Base-by-base conservation (phyloP, 2,888 invertebrate genomes). In the Drosophila tanythrix region DNA sequence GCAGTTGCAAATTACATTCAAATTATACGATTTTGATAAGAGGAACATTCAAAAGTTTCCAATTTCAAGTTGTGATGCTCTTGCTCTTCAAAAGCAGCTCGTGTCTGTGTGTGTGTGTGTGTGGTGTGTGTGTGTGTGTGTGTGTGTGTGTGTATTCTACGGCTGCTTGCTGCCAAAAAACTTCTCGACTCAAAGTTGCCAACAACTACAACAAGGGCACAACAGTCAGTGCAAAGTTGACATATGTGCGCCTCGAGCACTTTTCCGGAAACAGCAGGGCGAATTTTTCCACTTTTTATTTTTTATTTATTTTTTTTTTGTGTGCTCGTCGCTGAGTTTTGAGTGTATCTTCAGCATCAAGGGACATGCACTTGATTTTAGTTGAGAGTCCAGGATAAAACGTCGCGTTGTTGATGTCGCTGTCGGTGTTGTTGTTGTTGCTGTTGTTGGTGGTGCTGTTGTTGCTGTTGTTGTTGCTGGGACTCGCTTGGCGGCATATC, bases 181-280 rank as follows among this genome's bases (percentile, higher is more conserved):
- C 76, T 82, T 87, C 71, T 76, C 70, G 64, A 63, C 79, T 74
- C n/a, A 76, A 84, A 85, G 67, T 85, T 85, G 80, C 74, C 78
- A 65, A 33, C 59, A 43, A 43, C 40, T n/a, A 68, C 71, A 38
- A n/a, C 38, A 18, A 38, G 36, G 21, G 33, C 55, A 67, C 71
- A 67, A 70, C 70, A 80, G 74, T 64, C 65, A 79, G 66, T 73
- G 74, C 73, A 84, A 88, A 93, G 91, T 90, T 91, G 93, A 93
- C 93, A 93, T 93, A 93, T 93, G 93, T 92, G 92, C 90, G 92
- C 92, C 93, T 89, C 91, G 88, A 92, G 93, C 93, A 88, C 89
- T 87, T 90, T 92, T 87, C 83, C 66, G 76, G 81, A 81, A 91
- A 89, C 92, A 92, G 90, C 92, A 88, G 92, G 92, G 89, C 91